Percentiles rank a stretch among this genome's conserved stretches.
Evolutionary conservation across 2,888 invertebrate genomes (phyloP).

Genomic region (Stenodema calcarata): DNA sequence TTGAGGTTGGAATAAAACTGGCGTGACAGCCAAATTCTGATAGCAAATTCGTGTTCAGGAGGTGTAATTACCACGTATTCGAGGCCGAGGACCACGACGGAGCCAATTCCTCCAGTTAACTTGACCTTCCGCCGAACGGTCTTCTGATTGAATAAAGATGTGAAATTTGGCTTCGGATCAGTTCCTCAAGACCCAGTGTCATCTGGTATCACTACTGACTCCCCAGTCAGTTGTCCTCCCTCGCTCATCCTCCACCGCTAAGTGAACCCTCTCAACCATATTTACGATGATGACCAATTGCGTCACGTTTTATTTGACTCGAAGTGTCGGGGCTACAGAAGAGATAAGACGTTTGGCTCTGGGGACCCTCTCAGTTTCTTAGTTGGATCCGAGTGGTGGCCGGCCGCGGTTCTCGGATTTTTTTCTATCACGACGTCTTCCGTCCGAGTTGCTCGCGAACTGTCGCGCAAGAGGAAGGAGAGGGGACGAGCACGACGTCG

Average conservation of each 20-base stretch:
- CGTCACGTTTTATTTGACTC: constrained; percentile 46
- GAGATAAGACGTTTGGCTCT: constrained; percentile 9
- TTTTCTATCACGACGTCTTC: background rate
- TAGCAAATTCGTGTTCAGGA: too few species aligned
- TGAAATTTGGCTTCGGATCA: background rate
- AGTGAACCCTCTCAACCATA: background rate
- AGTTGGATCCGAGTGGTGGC: constrained; percentile 22
- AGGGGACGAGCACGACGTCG: background rate
- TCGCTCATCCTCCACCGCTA: background rate
- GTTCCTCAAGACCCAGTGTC: background rate
- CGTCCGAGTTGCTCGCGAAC: background rate
- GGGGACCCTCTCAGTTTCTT: background rate
- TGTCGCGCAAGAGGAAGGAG: background rate
- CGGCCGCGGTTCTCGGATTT: background rate
- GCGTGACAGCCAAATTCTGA: too few species aligned
- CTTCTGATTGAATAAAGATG: background rate
- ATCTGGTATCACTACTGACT: too few species aligned
- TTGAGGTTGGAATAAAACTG: too few species aligned
- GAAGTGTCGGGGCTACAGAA: constrained; percentile 15
- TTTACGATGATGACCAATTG: constrained; percentile 43
- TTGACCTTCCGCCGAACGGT: too few species aligned
- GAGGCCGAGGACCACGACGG: too few species aligned
- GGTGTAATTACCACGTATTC: too few species aligned
- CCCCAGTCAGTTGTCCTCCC: background rate
- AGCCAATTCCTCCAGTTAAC: too few species aligned